Percentiles rank a stretch among this genome's conserved stretches.
These are phyloP conservation scores for Podiceps cristatus DNA, from an alignment of 2,113 vertebrate genomes.

Conservation along the genomic window DNA sequence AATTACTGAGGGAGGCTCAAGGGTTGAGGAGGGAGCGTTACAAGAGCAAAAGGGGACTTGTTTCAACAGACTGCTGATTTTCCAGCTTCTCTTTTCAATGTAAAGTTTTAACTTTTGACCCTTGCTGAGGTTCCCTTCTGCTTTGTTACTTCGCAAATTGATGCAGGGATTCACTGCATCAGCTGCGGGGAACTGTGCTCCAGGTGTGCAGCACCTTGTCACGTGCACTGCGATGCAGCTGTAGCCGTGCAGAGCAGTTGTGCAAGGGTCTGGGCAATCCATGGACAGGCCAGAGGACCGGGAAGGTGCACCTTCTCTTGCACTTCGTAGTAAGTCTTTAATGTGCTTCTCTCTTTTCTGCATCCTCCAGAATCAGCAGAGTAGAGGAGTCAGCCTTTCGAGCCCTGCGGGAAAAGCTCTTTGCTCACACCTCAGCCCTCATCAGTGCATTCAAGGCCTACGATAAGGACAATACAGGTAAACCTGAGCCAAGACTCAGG, in stretches of 20 bases:
- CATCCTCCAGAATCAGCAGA: slow-evolving; percentile 74
- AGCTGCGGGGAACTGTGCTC: not conserved
- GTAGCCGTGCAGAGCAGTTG: not conserved
- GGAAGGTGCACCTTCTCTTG: not conserved
- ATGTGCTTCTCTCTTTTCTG: not conserved
- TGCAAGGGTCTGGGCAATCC: not conserved
- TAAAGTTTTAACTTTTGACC: not conserved
- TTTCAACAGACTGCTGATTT: not conserved
- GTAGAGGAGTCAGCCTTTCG: slow-evolving; percentile 81
- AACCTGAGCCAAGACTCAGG: not conserved
- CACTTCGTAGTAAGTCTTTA: not conserved
- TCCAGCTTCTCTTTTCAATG: not conserved
- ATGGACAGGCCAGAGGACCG: not conserved
- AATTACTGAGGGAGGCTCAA: not conserved
- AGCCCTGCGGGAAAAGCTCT: slow-evolving; percentile 76
- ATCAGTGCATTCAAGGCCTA: slow-evolving; percentile 69
- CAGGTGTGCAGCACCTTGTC: not conserved
- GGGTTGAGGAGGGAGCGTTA: not conserved
- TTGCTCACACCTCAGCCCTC: slow-evolving; percentile 80
- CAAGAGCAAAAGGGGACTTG: not conserved
- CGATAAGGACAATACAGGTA: slow-evolving; percentile 71
- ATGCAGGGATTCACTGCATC: not conserved
- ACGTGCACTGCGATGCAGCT: accelerated
- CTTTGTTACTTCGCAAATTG: not conserved
- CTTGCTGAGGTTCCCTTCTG: not conserved